A percentile compares a stretch with the other conserved stretches of the same genome.
Conservation (phyloP, 2,888 invertebrate genomes). For the Vannuccia rotundouncinata region DNA sequence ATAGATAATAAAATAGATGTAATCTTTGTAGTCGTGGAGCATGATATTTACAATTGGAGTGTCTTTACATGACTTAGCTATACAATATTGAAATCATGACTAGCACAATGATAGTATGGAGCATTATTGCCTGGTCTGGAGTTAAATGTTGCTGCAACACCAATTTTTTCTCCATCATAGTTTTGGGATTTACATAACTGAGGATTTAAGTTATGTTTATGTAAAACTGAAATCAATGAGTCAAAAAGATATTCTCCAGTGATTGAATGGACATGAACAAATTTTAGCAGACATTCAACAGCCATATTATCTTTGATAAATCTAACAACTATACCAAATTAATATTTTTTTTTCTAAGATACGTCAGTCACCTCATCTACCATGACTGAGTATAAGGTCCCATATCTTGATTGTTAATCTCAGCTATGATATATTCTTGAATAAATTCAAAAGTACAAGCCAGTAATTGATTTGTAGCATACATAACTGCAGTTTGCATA, state of each 20-base stretch:
- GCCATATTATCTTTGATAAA: neutral
- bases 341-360: no score
- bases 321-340: neutral
- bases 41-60: neutral
- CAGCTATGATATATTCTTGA: neutral
- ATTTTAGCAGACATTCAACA: neutral
- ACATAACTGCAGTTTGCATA: neutral
- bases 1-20: no score
- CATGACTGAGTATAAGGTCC: neutral
- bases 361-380: neutral
- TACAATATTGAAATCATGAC: neutral
- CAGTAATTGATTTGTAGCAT: neutral
- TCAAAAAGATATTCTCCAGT: neutral
- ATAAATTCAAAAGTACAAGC: neutral
- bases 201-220: neutral
- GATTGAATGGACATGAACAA: neutral
- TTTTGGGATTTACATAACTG: neutral
- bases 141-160: neutral
- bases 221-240: neutral
- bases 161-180: neutral
- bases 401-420: neutral
- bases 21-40: neutral
- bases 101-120: conserved; percentile 9
- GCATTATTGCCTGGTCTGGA: neutral
- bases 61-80: neutral